phyloP scores from a whole-genome alignment of 2,113 vertebrate species.

The Grus americana region DNA sequence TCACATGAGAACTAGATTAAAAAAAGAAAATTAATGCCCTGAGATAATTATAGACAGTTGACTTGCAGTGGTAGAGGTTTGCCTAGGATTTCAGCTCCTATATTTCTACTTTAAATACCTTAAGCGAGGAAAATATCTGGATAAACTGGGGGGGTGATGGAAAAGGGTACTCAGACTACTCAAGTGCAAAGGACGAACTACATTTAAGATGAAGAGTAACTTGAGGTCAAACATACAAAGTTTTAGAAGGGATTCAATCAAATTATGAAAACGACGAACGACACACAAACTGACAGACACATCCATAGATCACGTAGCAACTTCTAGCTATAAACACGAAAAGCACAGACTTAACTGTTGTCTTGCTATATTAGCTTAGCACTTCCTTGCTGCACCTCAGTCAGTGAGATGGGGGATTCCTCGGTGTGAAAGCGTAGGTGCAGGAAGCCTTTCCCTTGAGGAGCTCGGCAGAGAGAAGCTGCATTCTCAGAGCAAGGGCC shows the following conservation, averaged over 20 bases:
- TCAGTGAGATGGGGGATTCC: neutral
- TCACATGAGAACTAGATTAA: neutral
- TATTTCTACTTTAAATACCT: neutral
- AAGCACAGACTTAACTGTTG: neutral
- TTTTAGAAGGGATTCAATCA: neutral
- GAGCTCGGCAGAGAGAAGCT: neutral
- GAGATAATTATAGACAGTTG: neutral
- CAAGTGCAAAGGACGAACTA: neutral
- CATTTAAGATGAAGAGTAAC: neutral
- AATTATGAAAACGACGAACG: neutral
- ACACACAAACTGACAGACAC: neutral
- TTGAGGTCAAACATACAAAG: neutral
- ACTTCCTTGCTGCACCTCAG: neutral
- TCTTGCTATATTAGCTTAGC: neutral
- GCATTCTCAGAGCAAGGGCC: neutral
- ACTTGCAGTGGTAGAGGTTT: neutral
- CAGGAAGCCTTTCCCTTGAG: neutral
- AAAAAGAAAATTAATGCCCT: neutral
- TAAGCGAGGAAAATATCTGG: neutral
- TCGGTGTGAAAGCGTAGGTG: neutral
- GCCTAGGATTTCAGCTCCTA: neutral
- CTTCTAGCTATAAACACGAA: neutral
- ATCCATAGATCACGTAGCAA: neutral
- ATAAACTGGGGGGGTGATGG: neutral
- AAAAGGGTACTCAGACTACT: neutral